Percentiles rank a stretch among this genome's conserved stretches.
phyloP scores from a whole-genome alignment of 2,888 invertebrate species.

The Zeuzera pyrina region DNA sequence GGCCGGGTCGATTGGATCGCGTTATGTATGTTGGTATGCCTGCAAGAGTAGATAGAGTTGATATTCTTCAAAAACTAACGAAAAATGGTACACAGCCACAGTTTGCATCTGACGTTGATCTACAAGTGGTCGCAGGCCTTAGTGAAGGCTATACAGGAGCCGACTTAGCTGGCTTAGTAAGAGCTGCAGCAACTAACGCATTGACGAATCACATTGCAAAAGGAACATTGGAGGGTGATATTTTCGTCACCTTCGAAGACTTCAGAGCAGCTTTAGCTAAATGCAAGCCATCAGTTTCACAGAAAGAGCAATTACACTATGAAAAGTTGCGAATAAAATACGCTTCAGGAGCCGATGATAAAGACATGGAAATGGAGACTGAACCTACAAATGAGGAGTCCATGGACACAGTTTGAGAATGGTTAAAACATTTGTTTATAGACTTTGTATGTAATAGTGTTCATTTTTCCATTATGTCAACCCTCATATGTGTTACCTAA shows the following conservation, averaged over 20 bases:
- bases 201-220: slow-evolving; percentile 82
- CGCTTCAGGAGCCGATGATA: slow-evolving; percentile 64
- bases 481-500: too few species aligned
- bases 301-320: slow-evolving; percentile 85
- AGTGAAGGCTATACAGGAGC: slow-evolving; percentile 92
- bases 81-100: slow-evolving; percentile 89
- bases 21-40: slow-evolving; percentile 94
- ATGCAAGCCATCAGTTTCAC: slow-evolving; percentile 89
- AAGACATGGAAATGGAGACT: slow-evolving; percentile 73
- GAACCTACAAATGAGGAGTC: slow-evolving; percentile 59
- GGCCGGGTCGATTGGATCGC: slow-evolving; percentile 91
- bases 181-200: slow-evolving; percentile 88
- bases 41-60: slow-evolving; percentile 81
- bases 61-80: slow-evolving; percentile 91
- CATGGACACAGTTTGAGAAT: slow-evolving; percentile 69
- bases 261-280: slow-evolving; percentile 84
- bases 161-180: slow-evolving; percentile 90
- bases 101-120: slow-evolving; percentile 82
- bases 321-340: slow-evolving; percentile 81
- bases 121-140: slow-evolving; percentile 79
- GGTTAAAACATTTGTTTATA: too few species aligned
- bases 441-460: too few species aligned
- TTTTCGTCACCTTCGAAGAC: slow-evolving; percentile 79
- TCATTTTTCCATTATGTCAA: too few species aligned
- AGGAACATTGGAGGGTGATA: slow-evolving; percentile 64